A percentile compares a stretch with the other conserved stretches of the same genome.
Evolutionary conservation across 2,888 invertebrate species (phyloP).

Genomic region (Caenorhabditis doughertyi): DNA sequence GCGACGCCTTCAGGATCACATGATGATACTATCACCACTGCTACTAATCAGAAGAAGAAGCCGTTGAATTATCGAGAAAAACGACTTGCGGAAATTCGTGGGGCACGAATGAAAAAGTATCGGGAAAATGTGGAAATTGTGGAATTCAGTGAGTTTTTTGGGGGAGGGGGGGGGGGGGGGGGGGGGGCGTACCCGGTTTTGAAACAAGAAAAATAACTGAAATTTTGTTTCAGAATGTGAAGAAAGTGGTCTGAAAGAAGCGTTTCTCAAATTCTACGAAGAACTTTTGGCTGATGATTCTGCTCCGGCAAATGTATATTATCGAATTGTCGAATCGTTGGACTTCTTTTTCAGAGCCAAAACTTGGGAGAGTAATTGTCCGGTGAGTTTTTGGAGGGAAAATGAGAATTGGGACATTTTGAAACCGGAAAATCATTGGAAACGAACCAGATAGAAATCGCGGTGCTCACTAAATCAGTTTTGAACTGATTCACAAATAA

Average conservation of each 20-base stretch:
- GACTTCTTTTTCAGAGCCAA: slow-evolving; percentile 58
- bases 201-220: not conserved
- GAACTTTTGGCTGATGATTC: slow-evolving; percentile 43
- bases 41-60: slow-evolving; percentile 24
- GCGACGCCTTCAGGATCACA: slow-evolving; percentile 2
- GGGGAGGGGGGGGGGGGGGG: no score
- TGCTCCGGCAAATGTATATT: slow-evolving; percentile 26
- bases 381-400: slow-evolving; percentile 48
- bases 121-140: slow-evolving; percentile 42
- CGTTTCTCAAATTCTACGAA: slow-evolving; percentile 27
- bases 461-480: no score
- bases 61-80: slow-evolving; percentile 50
- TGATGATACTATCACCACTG: slow-evolving; percentile 1
- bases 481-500: no score
- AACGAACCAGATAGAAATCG: no score
- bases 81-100: slow-evolving; percentile 43
- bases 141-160: slow-evolving; percentile 54
- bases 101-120: slow-evolving; percentile 51
- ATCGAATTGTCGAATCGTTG: slow-evolving; percentile 51
- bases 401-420: not conserved
- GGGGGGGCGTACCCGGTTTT: no score
- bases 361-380: slow-evolving; percentile 64
- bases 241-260: slow-evolving; percentile 33
- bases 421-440: no score
- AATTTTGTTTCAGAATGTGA: slow-evolving; percentile 55